These are phyloP conservation scores for Empis livida DNA, from an alignment of 2,888 invertebrate species.

Conservation along the genomic window DNA sequence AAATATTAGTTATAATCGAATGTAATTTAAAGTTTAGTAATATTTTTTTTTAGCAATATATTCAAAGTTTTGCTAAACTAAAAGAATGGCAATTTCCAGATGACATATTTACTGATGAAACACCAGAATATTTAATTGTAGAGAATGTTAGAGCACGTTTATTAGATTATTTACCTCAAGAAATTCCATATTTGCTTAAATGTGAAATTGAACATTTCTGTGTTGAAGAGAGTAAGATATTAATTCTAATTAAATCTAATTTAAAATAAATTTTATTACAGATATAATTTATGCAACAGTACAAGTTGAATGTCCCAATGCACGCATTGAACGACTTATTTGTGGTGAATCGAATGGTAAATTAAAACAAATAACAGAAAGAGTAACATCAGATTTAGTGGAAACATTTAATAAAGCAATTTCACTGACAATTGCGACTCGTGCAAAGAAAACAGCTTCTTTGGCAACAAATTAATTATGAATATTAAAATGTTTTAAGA, in stretches of 20 bases:
- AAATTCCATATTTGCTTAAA: conserved; percentile 71
- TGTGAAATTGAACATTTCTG: conserved; percentile 54
- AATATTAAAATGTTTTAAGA: too few species aligned
- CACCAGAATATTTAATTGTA: conserved; percentile 52
- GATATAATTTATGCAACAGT: conserved; percentile 45
- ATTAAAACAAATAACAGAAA: conserved; percentile 55
- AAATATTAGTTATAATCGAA: conserved; percentile 9
- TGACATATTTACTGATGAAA: conserved; percentile 59
- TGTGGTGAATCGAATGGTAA: conserved; percentile 55
- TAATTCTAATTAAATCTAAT: neutral
- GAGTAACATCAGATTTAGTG: conserved; percentile 48
- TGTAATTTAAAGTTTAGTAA: too few species aligned
- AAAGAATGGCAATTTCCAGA: conserved; percentile 54
- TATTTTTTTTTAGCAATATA: neutral
- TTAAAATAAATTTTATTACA: conserved; percentile 20
- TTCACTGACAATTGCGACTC: conserved; percentile 30
- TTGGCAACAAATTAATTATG: too few species aligned
- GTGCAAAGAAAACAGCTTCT: conserved; percentile 2
- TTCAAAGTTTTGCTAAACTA: conserved; percentile 41
- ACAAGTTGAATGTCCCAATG: conserved; percentile 47
- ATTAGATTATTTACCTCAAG: conserved; percentile 67
- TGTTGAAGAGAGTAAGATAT: conserved; percentile 26
- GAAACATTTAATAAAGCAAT: conserved; percentile 49
- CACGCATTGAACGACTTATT: conserved; percentile 49
- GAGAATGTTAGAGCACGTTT: conserved; percentile 71